Percentiles rank a stretch among this genome's conserved stretches.
These are phyloP conservation scores for Caenorhabditis macrosperma DNA, from an alignment of 2,888 invertebrate species.

Conservation along the genomic window DNA sequence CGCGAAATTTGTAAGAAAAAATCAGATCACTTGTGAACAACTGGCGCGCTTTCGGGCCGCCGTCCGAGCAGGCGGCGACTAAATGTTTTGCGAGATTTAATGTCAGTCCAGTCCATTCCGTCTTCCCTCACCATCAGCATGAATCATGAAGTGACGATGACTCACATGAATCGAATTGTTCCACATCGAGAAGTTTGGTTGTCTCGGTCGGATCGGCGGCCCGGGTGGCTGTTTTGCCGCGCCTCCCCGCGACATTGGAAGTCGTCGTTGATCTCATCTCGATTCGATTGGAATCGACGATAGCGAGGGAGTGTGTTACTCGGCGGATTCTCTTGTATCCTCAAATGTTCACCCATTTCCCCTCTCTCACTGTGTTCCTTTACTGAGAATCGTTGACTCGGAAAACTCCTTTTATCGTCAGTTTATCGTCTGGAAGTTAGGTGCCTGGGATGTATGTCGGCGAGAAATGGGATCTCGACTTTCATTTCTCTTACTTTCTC, in stretches of 20 bases:
- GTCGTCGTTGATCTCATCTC: slow-evolving; percentile 31
- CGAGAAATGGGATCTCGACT: not conserved
- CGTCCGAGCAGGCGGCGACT: not conserved
- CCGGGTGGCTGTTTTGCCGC: not conserved
- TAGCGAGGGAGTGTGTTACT: not conserved
- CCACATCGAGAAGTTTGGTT: too few relatives aligned
- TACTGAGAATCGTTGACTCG: slow-evolving; percentile 23
- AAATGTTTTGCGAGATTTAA: not conserved
- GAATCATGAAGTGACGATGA: too few relatives aligned
- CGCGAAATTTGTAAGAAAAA: slow-evolving; percentile 41
- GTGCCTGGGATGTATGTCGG: too few relatives aligned
- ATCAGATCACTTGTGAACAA: slow-evolving; percentile 25
- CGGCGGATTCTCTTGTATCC: not conserved
- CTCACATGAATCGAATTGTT: slow-evolving; percentile 17
- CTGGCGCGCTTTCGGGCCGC: slow-evolving; percentile 9
- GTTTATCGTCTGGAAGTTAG: slow-evolving; percentile 46
- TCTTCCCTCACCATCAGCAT: not conserved
- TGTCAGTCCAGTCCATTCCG: not conserved
- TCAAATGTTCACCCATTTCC: not conserved
- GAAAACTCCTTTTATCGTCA: slow-evolving; percentile 33
- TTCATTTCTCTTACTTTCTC: not conserved
- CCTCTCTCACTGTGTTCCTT: not conserved
- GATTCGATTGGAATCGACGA: slow-evolving; percentile 14
- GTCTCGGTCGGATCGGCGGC: not conserved
- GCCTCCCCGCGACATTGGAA: not conserved